These are phyloP conservation scores for Aricia agestis DNA, from an alignment of 1,140 invertebrate species.

Conservation along the genomic window DNA sequence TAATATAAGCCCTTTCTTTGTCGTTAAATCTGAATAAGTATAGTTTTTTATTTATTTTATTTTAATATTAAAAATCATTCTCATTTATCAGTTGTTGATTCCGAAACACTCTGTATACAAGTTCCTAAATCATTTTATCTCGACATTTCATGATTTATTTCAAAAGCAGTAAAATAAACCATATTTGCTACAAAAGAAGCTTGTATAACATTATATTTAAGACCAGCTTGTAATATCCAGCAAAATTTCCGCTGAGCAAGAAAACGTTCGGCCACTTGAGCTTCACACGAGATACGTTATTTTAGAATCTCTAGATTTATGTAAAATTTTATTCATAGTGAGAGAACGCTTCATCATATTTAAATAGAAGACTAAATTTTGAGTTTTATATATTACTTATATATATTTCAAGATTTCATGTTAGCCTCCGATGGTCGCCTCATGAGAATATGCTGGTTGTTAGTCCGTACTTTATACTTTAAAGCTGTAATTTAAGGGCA, in stretches of 20 bases:
- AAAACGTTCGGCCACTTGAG: conserved; percentile 25
- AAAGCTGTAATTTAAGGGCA: neutral
- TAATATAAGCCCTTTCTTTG: too few species aligned
- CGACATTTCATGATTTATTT: neutral
- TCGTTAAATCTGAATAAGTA: too few species aligned
- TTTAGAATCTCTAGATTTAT: conserved; percentile 26
- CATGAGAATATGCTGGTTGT: neutral
- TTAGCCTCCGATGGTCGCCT: neutral
- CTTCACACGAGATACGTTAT: conserved; percentile 24
- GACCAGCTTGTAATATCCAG: conserved; percentile 39
- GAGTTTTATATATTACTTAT: too few species aligned
- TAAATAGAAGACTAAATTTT: conserved; percentile 13
- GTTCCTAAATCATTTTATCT: neutral
- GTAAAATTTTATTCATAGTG: conserved; percentile 22
- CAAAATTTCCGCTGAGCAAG: conserved; percentile 14
- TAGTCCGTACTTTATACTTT: neutral
- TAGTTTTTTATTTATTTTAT: too few species aligned
- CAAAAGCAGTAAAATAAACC: neutral
- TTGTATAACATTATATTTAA: conserved; percentile 34
- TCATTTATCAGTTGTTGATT: too few species aligned
- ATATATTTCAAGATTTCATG: neutral
- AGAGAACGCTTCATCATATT: conserved; percentile 8
- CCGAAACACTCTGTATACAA: too few species aligned
- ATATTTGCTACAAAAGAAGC: conserved; percentile 23
- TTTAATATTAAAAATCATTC: too few species aligned